Percentiles rank a stretch among this genome's conserved stretches.
These are phyloP conservation scores for Griposia aprilina DNA, from an alignment of 2,888 invertebrate species.

Conservation along the genomic window DNA sequence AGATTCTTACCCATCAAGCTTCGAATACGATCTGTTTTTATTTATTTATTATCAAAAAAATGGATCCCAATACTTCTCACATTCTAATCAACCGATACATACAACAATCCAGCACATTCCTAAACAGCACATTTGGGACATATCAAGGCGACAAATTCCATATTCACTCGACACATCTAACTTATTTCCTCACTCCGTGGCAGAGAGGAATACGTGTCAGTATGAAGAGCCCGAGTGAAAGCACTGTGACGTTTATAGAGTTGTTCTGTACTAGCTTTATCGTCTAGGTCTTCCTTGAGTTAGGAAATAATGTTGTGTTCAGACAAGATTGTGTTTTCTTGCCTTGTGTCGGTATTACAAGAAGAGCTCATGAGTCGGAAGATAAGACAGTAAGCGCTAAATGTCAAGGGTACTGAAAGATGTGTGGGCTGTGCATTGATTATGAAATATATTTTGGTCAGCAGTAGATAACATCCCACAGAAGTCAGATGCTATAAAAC, in stretches of 20 bases:
- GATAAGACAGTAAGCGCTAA: too few species aligned
- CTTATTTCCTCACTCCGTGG: background rate
- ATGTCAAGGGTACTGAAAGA: background rate
- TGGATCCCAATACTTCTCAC: background rate
- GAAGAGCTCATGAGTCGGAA: background rate
- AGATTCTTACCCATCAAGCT: background rate
- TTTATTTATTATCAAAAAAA: background rate
- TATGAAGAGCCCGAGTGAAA: constrained; percentile 49
- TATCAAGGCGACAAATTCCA: background rate
- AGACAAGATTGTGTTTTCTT: background rate
- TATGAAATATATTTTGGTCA: background rate
- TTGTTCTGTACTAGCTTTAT: constrained; percentile 32
- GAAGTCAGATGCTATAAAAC: background rate
- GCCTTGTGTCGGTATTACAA: background rate
- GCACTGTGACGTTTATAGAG: constrained; percentile 52
- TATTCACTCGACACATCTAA: background rate
- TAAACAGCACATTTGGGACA: background rate
- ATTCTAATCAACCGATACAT: background rate
- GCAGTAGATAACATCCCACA: background rate
- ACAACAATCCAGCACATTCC: background rate
- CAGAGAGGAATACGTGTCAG: constrained; percentile 50
- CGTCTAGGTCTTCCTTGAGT: constrained; percentile 33
- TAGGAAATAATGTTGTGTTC: constrained; percentile 13
- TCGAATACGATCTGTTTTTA: background rate
- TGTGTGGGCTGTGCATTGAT: background rate